phyloP scores from a whole-genome alignment of 2,888 invertebrate species.

The Meiosimyza platycephala region DNA sequence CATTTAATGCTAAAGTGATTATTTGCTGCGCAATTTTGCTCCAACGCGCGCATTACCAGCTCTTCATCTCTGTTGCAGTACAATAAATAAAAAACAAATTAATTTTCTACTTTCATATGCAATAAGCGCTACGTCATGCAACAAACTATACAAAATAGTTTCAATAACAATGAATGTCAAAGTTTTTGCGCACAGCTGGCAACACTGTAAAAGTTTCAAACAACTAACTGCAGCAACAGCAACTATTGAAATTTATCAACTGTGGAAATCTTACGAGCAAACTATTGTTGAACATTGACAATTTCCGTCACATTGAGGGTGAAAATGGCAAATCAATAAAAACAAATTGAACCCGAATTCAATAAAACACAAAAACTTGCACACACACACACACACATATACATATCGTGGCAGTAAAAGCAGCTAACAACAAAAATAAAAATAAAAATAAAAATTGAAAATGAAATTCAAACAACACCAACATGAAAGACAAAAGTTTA shows the following conservation, averaged over 20 bases:
- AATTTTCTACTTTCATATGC: no score
- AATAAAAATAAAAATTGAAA: background rate
- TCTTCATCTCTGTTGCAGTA: no score
- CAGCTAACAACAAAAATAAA: background rate
- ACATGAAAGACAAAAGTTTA: slow-evolving; percentile 10
- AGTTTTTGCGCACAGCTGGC: no score
- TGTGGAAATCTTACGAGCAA: slow-evolving; percentile 34
- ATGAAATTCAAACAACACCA: background rate
- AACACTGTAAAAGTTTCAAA: no score
- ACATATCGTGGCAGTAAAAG: background rate
- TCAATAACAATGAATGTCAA: no score
- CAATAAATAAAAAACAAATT: no score
- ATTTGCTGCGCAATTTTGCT: no score
- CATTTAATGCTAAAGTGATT: no score
- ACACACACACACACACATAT: slow-evolving; percentile 30
- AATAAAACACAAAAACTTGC: slow-evolving; percentile 52
- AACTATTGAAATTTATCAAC: slow-evolving; percentile 35
- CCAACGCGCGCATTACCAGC: no score
- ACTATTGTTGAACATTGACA: slow-evolving; percentile 63
- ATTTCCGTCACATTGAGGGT: slow-evolving; percentile 61
- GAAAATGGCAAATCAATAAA: slow-evolving; percentile 64
- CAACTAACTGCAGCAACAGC: background rate
- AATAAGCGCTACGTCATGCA: no score
- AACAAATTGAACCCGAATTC: slow-evolving; percentile 62
- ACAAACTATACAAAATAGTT: no score